Conservation (phyloP, 64 coral and sea anemone genomes). For the Acropora tenuis region DNA sequence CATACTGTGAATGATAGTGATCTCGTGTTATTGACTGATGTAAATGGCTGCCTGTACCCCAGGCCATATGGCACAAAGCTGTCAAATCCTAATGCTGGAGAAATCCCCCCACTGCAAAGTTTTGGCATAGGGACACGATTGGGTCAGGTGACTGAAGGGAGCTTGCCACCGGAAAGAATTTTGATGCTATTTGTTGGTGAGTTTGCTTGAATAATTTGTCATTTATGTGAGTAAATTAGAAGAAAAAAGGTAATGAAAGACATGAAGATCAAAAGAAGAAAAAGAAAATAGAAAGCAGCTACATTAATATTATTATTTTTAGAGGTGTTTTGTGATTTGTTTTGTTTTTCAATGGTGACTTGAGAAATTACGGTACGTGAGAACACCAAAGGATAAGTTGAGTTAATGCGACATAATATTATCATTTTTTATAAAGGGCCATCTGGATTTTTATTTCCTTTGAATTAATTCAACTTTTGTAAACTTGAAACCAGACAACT, state of each 20-base stretch:
- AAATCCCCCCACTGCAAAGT: conserved; percentile 78
- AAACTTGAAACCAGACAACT: too few relatives aligned
- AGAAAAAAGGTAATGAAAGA: too few relatives aligned
- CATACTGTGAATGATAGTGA: conserved; percentile 59
- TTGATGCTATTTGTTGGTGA: conserved; percentile 76
- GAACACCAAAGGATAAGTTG: too few relatives aligned
- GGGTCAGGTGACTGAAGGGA: conserved; percentile 52
- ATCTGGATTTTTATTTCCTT: too few relatives aligned
- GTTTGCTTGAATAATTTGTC: background rate
- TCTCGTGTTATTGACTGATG: conserved; percentile 69
- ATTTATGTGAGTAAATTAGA: too few relatives aligned
- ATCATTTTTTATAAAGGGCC: too few relatives aligned
- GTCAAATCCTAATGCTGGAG: conserved; percentile 51
- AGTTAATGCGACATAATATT: too few relatives aligned
- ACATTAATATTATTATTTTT: background rate
- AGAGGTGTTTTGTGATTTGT: background rate
- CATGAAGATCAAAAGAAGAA: too few relatives aligned
- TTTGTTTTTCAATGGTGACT: background rate
- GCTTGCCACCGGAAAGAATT: conserved; percentile 56
- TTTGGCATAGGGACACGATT: conserved; percentile 66
- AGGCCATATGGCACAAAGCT: conserved; percentile 87
- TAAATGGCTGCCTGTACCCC: conserved; percentile 81
- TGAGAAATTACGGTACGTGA: too few relatives aligned
- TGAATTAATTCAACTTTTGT: too few relatives aligned
- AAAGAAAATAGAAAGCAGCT: background rate